phyloP scores from a whole-genome alignment of 2,113 vertebrate genomes.

The Xenopus laevis region DNA sequence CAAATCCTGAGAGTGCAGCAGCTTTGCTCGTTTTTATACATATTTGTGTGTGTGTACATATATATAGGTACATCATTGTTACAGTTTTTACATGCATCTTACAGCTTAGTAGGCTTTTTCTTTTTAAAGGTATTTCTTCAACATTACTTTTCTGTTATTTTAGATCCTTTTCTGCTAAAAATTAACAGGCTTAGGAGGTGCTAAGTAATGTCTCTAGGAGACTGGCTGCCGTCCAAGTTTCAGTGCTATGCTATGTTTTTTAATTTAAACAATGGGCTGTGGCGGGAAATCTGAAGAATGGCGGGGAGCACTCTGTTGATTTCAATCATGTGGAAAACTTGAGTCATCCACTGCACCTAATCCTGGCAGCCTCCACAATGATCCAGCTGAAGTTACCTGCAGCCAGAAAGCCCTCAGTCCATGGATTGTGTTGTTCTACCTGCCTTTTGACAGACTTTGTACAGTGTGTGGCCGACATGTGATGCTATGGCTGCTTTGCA shows the following conservation, averaged over 20 bases:
- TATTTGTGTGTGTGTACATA: no score
- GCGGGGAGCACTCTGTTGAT: conserved; percentile 43
- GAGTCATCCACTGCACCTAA: conserved; percentile 45
- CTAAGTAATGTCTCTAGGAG: conserved; percentile 13
- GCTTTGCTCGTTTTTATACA: no score
- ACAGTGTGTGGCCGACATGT: not conserved
- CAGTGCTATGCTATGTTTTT: conserved; percentile 41
- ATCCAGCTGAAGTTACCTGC: conserved; percentile 42
- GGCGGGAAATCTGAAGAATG: conserved; percentile 45
- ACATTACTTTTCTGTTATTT: conserved; percentile 14
- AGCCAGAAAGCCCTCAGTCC: conserved; percentile 19
- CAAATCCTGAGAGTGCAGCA: no score
- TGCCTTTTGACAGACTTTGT: not conserved
- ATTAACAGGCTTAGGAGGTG: not conserved
- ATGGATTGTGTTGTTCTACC: conserved; percentile 7
- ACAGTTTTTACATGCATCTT: no score
- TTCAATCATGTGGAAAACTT: conserved; percentile 48
- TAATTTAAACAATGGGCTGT: conserved; percentile 50
- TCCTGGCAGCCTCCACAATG: conserved; percentile 42
- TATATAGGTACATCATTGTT: no score
- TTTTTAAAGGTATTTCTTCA: no score
- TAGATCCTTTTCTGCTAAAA: conserved; percentile 28
- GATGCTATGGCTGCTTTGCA: not conserved
- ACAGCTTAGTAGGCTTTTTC: no score
- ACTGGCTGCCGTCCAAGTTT: conserved; percentile 46